phyloP scores from a whole-genome alignment of 2,888 invertebrate genomes.

The Megaustenia siamemsis region DNA sequence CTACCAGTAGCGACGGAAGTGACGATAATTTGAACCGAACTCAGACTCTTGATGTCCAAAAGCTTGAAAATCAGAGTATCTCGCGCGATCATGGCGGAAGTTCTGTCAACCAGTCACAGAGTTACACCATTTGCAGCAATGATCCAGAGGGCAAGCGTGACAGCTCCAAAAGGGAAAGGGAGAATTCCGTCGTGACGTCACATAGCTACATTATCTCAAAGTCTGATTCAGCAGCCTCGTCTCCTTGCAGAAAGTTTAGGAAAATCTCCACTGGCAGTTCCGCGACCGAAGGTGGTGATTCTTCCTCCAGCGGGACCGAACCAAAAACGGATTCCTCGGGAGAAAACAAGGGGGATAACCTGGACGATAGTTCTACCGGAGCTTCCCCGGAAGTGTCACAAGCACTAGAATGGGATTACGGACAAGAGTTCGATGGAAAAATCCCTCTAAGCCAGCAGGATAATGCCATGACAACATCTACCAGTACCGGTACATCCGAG shows the following conservation, averaged over 20 bases:
- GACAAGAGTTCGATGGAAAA: slow-evolving; percentile 58
- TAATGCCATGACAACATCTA: slow-evolving; percentile 50
- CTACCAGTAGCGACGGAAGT: slow-evolving; percentile 23
- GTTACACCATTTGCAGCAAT: slow-evolving; percentile 37
- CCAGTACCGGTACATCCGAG: slow-evolving; percentile 57
- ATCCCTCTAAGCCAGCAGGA: slow-evolving; percentile 52
- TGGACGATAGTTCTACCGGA: slow-evolving; percentile 57
- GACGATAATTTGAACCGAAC: slow-evolving; percentile 36
- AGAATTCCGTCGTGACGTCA: neutral
- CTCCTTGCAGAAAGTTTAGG: slow-evolving; percentile 32
- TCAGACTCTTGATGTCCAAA: slow-evolving; percentile 30
- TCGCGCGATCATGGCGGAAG: neutral
- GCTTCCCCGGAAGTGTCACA: slow-evolving; percentile 57
- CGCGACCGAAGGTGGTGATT: slow-evolving; percentile 43
- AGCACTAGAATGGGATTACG: slow-evolving; percentile 59
- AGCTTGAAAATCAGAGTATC: slow-evolving; percentile 11
- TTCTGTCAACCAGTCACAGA: slow-evolving; percentile 5
- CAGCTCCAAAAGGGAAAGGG: slow-evolving; percentile 18
- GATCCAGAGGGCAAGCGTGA: slow-evolving; percentile 16
- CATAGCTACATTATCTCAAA: slow-evolving; percentile 44
- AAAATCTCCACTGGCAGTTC: slow-evolving; percentile 49
- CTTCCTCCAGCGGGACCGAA: slow-evolving; percentile 53
- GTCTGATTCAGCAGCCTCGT: slow-evolving; percentile 38
- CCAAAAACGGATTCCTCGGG: slow-evolving; percentile 47
- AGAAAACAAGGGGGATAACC: slow-evolving; percentile 37